Base-by-base conservation (phyloP, 2,888 invertebrate genomes). In the Eristalis tenax region DNA sequence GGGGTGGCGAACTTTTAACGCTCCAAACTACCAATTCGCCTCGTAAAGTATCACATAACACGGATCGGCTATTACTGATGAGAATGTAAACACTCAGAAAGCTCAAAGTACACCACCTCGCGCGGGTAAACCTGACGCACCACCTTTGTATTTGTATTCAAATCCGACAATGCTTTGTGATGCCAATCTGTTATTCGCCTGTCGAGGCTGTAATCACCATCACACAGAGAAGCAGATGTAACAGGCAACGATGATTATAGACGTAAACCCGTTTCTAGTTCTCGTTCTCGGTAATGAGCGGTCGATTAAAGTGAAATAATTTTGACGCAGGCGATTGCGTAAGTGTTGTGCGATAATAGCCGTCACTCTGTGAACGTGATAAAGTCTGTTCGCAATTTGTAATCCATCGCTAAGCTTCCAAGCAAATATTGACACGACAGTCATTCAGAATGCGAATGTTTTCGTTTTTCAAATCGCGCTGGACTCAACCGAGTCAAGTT, bases 301-400 rank as follows among this genome's bases (percentile, higher is more conserved):
- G 59, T 64, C 40, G 76, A 76, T 76, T 76, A 68, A 57, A 83
- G 65, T 65, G 57, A 83, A 75, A 70, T 79, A 50, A 83, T 79
- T 61, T 26, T 23, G 57, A 68, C 64, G 57, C 28, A 66, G 32
- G 61, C 40, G 26, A 35, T 79, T 79, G 59, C 64, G 79, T 65
- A 83, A 79, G 35, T 32, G 32, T 15, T 23, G 28, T 26, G 70
- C 18, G 6, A 50, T 18, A 18, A 8, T 50, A n/a, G 6, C 50
- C 2, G 18, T 50, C 50, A 18, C 18, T 18, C 18, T 18, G 8
- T 22, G 50, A 18, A 18, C 18, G 18, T 18, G 50, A 50, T 50
- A 50, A n/a, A 18, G 8, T 50, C n/a, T 50, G 28, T 32, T 56
- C 32, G 32, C 56, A 18, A n/a, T 50, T 13, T 26, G 56, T 57